Base-by-base conservation (phyloP, 2,113 vertebrate species). In the Acanthisitta chloris region DNA sequence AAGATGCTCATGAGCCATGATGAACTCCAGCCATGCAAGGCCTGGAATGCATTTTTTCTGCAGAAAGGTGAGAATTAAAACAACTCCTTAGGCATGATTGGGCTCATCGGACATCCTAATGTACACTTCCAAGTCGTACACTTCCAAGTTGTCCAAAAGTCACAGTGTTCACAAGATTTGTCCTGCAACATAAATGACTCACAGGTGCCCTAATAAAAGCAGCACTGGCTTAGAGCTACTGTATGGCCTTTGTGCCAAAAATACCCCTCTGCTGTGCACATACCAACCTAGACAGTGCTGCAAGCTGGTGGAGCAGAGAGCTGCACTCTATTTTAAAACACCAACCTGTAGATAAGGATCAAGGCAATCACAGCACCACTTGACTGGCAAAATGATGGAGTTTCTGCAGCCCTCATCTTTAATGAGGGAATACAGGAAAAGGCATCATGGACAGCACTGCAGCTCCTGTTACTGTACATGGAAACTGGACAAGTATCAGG, bases 361-460 rank as follows among this genome's bases (percentile, higher is more conserved):
- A 45, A 45, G 43, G 52, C 77, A 71, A 42, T 3, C 33, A 21
- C 34, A 64, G 38, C 9, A 14, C 21, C 55, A 73, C 66, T 46
- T 52, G n/a, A 3, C 17, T 7, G 26, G 25, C 45, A 46, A 52
- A 81, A 21, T 0, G 0, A 17, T 15, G 14, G 49, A 38, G 26
- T 23, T 78, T 52, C 55, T 42, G 42, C 40, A 52, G 25, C 57
- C 71, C 49, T 34, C 62, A 52, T 69, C 5, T 65, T 88, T 42
- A 38, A 38, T 20, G 33, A 4, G 17, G 29, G 84, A 21, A 57
- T 10, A 42, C 7, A n/a, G 24, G 24, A 5, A 55, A 76, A 77
- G 26, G 14, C 3, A 9, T 42, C 15, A 46, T 0, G 4, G 46
- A 29, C 21, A 33, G 21, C 23, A 10, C 33, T 3, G 21, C 34